phyloP scores from a whole-genome alignment of 1,140 invertebrate genomes.

The Meteorus sp. region DNA sequence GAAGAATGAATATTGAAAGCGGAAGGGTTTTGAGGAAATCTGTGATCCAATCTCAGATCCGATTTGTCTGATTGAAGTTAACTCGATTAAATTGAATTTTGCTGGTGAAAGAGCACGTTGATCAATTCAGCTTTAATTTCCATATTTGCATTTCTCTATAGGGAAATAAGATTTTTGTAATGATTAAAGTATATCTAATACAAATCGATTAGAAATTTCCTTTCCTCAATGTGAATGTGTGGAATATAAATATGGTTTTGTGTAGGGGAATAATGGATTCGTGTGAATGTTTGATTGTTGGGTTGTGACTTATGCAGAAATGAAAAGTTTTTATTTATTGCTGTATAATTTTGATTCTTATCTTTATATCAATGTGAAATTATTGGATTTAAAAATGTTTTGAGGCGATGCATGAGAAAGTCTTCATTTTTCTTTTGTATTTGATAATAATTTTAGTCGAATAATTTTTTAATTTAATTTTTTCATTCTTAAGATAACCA shows the following conservation, averaged over 20 bases:
- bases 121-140: conserved; percentile 10
- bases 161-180: conserved; percentile 7
- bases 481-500: too few species aligned
- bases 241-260: too few species aligned
- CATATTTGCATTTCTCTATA: conserved; percentile 15
- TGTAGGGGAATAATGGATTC: too few species aligned
- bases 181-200: conserved; percentile 3
- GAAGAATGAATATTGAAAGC: neutral
- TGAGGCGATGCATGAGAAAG: too few species aligned
- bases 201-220: conserved; percentile 11
- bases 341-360: too few species aligned
- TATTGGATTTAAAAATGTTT: too few species aligned
- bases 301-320: neutral
- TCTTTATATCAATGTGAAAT: too few species aligned
- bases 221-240: neutral
- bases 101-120: conserved; percentile 9
- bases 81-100: conserved; percentile 2
- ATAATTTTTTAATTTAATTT: too few species aligned
- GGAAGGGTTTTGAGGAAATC: conserved; percentile 1
- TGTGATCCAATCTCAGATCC: neutral
- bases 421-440: too few species aligned
- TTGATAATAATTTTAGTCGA: too few species aligned
- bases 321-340: too few species aligned
- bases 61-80: conserved; percentile 3
- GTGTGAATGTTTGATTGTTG: too few species aligned